These are phyloP conservation scores for Lepisosteus oculatus DNA, from an alignment of 2,113 vertebrate species.

Conservation along the genomic window DNA sequence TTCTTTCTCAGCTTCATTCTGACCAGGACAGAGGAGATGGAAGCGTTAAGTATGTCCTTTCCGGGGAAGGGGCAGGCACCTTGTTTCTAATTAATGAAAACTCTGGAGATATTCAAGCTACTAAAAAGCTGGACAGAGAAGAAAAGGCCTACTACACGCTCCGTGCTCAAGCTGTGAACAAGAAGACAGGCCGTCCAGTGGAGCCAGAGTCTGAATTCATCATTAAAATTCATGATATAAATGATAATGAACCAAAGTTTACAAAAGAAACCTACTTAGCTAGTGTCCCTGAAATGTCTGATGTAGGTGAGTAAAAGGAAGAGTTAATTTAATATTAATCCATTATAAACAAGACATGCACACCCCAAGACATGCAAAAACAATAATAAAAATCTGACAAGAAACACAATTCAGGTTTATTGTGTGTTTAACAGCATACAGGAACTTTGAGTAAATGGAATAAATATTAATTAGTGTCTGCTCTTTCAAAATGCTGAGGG, in stretches of 20 bases:
- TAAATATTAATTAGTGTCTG: too few species aligned
- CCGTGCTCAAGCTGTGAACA: conserved; percentile 87
- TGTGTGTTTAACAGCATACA: too few species aligned
- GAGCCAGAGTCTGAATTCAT: conserved; percentile 95
- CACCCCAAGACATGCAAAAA: too few species aligned
- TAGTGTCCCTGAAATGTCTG: conserved; percentile 92
- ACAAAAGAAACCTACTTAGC: conserved; percentile 82
- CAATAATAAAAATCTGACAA: too few species aligned
- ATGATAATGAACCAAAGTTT: conserved; percentile 95
- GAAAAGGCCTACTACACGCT: conserved; percentile 89
- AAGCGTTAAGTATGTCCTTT: conserved; percentile 89
- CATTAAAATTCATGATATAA: conserved; percentile 98
- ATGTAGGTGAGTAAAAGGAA: conserved; percentile 79
- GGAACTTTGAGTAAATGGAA: too few species aligned
- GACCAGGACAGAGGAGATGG: conserved; percentile 94
- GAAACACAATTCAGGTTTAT: too few species aligned
- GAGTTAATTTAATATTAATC: too few species aligned
- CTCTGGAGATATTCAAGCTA: conserved; percentile 95
- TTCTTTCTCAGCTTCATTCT: conserved; percentile 82
- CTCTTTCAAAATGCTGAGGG: too few species aligned
- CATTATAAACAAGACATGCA: too few species aligned
- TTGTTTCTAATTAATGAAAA: conserved; percentile 94
- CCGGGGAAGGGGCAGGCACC: conserved; percentile 90
- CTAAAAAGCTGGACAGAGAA: conserved; percentile 93
- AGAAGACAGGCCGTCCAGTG: conserved; percentile 81